These are phyloP conservation scores for Periophthalmodon schlosseri DNA, from an alignment of 2,113 vertebrate genomes.

Conservation along the genomic window DNA sequence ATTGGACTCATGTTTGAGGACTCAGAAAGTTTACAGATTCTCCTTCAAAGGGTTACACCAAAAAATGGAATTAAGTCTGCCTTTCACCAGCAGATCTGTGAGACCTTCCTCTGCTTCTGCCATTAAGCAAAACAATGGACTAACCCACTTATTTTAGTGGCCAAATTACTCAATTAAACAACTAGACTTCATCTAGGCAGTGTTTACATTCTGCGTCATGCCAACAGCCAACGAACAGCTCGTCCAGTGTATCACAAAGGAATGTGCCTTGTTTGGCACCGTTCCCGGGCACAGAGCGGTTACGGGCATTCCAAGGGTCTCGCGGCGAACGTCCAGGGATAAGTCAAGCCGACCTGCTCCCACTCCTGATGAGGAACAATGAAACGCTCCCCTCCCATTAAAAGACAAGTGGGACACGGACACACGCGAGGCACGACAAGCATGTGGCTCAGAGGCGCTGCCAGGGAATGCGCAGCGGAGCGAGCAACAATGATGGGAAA, in stretches of 20 bases:
- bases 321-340: conserved; percentile 30
- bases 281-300: conserved; percentile 27
- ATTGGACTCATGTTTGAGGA: too few species aligned
- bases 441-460: conserved; percentile 43
- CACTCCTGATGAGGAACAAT: conserved; percentile 57
- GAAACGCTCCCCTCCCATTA: conserved; percentile 44
- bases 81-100: too few species aligned
- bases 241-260: conserved; percentile 31
- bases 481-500: conserved; percentile 74
- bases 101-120: not conserved
- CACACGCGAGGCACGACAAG: conserved; percentile 43
- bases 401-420: conserved; percentile 55
- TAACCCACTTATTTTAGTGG: not conserved
- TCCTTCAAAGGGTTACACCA: too few species aligned
- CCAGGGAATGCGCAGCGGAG: conserved; percentile 60
- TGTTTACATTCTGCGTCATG: conserved; percentile 13
- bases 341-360: conserved; percentile 36
- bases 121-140: not conserved
- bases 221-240: conserved; percentile 34
- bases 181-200: not conserved
- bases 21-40: not conserved
- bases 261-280: conserved; percentile 26
- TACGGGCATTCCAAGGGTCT: conserved; percentile 36
- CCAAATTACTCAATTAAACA: not conserved
- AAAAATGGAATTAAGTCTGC: not conserved